Conservation (phyloP, 2,113 vertebrate genomes). For the Gyps fulvus region DNA sequence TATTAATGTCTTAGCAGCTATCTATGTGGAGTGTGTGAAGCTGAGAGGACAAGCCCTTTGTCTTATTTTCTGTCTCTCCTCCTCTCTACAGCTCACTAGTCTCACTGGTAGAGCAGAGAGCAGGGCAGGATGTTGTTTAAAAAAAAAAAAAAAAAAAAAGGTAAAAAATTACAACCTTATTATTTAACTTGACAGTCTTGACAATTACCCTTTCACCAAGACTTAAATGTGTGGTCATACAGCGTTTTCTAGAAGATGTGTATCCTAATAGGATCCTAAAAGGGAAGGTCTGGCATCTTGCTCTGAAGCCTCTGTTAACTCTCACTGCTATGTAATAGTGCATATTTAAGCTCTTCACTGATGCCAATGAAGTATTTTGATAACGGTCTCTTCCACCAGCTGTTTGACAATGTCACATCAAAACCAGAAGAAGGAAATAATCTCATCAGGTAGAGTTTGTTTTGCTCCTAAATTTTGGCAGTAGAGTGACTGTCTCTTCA, state of each 20-base stretch:
- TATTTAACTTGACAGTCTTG: not conserved
- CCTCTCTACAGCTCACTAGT: not conserved
- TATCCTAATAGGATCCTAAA: not conserved
- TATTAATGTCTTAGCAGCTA: not conserved
- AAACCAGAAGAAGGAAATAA: conserved; percentile 86
- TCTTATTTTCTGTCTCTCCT: not conserved
- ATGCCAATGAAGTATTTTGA: not conserved
- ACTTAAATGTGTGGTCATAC: not conserved
- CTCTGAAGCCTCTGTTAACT: not conserved
- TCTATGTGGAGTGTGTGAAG: not conserved
- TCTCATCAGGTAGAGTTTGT: conserved; percentile 77
- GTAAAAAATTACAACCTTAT: not conserved
- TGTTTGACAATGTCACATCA: conserved; percentile 59
- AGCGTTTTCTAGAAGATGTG: not conserved
- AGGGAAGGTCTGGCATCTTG: not conserved
- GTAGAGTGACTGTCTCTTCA: not conserved
- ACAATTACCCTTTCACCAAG: not conserved
- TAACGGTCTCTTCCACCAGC: conserved; percentile 51
- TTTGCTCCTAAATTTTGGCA: not conserved
- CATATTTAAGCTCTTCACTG: not conserved
- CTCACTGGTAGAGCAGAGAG: not conserved
- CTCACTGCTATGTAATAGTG: not conserved
- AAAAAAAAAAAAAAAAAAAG: not conserved
- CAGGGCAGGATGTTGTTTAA: not conserved
- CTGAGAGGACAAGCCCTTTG: not conserved